Percentiles rank a stretch among this genome's conserved stretches.
These are phyloP conservation scores for Scarus forsteni DNA, from an alignment of 2,797 vertebrate genomes.

Conservation along the genomic window DNA sequence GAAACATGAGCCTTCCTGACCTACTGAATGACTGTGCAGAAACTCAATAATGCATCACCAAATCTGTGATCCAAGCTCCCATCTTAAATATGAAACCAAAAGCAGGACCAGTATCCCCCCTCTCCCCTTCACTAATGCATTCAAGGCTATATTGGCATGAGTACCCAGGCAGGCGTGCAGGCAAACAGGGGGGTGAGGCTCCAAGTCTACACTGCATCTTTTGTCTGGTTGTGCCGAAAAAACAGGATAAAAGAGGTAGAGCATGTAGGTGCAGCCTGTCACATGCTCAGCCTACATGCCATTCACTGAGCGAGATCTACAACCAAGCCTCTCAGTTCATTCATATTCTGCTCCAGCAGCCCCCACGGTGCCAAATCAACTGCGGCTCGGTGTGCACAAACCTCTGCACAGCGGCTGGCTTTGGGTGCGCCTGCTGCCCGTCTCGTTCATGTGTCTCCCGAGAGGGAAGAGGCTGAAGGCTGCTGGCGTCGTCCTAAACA, in stretches of 20 bases:
- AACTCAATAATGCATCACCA: neutral
- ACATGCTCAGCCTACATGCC: conserved; percentile 17
- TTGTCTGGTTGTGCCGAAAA: conserved; percentile 74
- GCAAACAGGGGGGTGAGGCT: conserved; percentile 53
- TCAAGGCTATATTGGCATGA: conserved; percentile 20
- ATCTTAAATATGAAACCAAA: conserved; percentile 22
- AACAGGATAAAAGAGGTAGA: neutral
- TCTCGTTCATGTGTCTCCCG: conserved; percentile 69
- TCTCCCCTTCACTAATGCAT: conserved; percentile 32
- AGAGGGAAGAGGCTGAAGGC: conserved; percentile 23
- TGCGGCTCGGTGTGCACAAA: conserved; percentile 53
- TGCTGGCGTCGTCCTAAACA: conserved; percentile 55
- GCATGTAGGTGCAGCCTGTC: neutral
- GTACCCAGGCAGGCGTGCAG: conserved; percentile 26
- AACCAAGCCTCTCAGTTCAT: conserved; percentile 42
- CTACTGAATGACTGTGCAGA: conserved; percentile 24
- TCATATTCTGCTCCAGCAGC: conserved; percentile 57
- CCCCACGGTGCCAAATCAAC: conserved; percentile 34
- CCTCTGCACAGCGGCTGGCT: conserved; percentile 61
- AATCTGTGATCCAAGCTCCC: neutral
- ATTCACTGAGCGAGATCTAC: neutral
- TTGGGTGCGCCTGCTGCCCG: conserved; percentile 74
- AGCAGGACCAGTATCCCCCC: conserved; percentile 4
- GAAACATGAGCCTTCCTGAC: conserved; percentile 34
- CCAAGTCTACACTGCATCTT: conserved; percentile 68